phyloP scores from a whole-genome alignment of 2,797 vertebrate species.

The Lepilemur septentrionalis region DNA sequence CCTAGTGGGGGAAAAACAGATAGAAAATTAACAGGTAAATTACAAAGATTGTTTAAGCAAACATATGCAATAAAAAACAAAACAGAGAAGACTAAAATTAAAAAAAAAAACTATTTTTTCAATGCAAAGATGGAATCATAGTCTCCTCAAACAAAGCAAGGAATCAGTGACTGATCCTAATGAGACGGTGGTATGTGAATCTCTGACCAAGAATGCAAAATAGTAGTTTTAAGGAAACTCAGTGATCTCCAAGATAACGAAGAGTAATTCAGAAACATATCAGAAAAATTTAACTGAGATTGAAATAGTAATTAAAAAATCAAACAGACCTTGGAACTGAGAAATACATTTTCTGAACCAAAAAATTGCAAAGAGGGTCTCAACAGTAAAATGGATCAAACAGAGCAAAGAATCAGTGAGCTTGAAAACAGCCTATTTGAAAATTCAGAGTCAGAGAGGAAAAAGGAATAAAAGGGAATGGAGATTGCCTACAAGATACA shows the following conservation, averaged over 20 bases:
- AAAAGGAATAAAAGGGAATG: neutral
- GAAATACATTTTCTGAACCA: neutral
- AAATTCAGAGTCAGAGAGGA: neutral
- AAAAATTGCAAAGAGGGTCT: neutral
- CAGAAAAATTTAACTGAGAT: neutral
- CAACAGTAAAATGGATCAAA: neutral
- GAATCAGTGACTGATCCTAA: neutral
- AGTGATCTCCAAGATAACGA: neutral
- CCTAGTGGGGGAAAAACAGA: neutral
- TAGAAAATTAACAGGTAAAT: neutral
- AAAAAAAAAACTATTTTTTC: neutral
- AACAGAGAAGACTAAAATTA: too few species aligned
- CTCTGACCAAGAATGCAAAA: neutral
- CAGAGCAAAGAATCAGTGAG: neutral
- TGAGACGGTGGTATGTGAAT: neutral
- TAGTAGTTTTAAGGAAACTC: neutral
- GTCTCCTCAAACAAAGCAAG: neutral
- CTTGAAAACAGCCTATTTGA: neutral
- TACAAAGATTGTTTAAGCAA: neutral
- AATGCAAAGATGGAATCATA: neutral
- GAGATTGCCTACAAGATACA: neutral
- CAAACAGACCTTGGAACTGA: neutral
- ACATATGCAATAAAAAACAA: neutral
- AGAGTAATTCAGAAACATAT: neutral
- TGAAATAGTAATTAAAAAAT: neutral